Base-by-base conservation (phyloP, 2,888 invertebrate species). In the Protula sp. region DNA sequence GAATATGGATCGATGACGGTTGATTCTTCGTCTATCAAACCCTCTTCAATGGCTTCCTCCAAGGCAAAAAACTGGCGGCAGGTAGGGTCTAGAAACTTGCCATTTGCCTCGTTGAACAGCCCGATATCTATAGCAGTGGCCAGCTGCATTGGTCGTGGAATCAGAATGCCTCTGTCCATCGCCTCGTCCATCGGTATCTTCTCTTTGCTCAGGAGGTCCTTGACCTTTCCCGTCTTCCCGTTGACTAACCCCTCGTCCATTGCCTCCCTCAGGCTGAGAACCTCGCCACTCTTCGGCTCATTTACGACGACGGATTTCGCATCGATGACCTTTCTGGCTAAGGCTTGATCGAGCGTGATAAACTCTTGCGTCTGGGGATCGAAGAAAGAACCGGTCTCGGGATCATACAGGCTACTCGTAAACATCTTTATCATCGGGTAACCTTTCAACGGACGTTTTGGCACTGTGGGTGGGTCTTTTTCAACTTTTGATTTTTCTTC, bases 361-460 rank as follows among this genome's bases (percentile, higher is more conserved):
- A 93, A 89, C 47, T 85, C 85, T 73, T 91, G 91, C 56, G 87
- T 86, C 77, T 86, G 86, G 58, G 91, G 88, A 83, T 94, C 90
- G 67, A 93, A 90, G 54, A 97, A 85, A 58, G 70, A 70, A 3
- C 77, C 76, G 22, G 72, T 72, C 22, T 62, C 61, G n/a, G 94
- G 91, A 73, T 93, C 93, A 79, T 88, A 89, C 51, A 95, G 85
- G 77, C 94, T 93, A 73, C 88, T 87, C 78, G 92, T 92, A 72
- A 89, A 80, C 5, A 69, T 55, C 22, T 58, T 31, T 9, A 61
- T 24, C 9, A 69, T 30, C 5, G 50, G 50, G 14, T 5, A 24
- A n/a, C 19, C 9, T 19, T 50, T 50, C 14, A 50, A 4, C 19
- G 38, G 38, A 5, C 30, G 51, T 30, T 24, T 29, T 4, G 92